phyloP scores from a whole-genome alignment of 2,113 vertebrate species.

The Ctenodactylus gundi region DNA sequence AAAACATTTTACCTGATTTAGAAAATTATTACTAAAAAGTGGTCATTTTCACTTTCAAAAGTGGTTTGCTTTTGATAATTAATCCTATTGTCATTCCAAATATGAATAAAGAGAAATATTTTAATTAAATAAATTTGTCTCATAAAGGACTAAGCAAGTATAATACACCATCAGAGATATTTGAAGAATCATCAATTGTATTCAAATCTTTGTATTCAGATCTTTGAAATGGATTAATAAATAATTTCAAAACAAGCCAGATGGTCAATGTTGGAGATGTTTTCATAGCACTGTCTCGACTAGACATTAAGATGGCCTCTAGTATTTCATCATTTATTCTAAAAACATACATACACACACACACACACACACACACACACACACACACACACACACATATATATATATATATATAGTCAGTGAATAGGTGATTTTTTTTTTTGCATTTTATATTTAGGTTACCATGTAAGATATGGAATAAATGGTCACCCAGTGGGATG shows the following conservation, averaged over 20 bases:
- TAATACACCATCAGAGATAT: neutral
- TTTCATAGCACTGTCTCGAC: neutral
- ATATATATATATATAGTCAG: too few relatives aligned
- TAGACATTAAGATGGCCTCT: neutral
- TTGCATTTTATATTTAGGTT: neutral
- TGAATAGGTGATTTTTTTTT: too few relatives aligned
- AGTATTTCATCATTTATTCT: neutral
- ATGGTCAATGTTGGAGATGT: neutral
- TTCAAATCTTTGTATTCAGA: neutral
- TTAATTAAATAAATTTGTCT: neutral
- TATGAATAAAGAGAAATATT: neutral
- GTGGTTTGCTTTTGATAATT: neutral
- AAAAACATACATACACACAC: neutral
- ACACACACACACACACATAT: too few relatives aligned
- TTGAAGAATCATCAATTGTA: neutral
- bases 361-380: too few relatives aligned
- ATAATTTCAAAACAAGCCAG: neutral
- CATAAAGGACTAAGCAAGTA: neutral
- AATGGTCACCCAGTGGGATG: neutral
- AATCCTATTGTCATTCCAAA: neutral
- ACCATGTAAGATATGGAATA: neutral
- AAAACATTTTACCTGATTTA: neutral
- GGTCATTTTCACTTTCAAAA: neutral
- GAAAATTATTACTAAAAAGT: neutral
- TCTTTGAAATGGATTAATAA: neutral